phyloP scores from a whole-genome alignment of 1,140 invertebrate species.

The honey bee (Apis mellifera) region DNA sequence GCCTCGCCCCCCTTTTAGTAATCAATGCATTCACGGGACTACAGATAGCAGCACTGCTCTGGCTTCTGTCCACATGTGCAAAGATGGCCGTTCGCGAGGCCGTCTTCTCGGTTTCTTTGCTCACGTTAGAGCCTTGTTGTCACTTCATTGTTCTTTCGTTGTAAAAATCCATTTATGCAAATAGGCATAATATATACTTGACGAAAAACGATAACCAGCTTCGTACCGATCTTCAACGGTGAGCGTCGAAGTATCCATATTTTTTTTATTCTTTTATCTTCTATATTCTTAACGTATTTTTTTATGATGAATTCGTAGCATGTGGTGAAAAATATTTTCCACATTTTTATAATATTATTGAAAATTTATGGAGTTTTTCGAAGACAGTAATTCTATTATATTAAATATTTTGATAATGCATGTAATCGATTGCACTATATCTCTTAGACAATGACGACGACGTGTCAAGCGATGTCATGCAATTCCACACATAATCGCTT shows the following conservation, averaged over 20 bases:
- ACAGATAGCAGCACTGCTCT: conserved; percentile 68
- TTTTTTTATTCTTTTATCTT: conserved; percentile 23
- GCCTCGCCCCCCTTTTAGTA: conserved; percentile 65
- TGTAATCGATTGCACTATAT: conserved; percentile 16
- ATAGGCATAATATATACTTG: neutral
- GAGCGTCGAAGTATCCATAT: conserved; percentile 35
- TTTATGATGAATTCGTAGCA: conserved; percentile 21
- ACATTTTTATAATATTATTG: too few species aligned
- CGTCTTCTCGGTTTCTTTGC: conserved; percentile 50
- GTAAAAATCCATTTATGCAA: conserved; percentile 20
- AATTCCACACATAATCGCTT: conserved; percentile 52
- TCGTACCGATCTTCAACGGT: conserved; percentile 40
- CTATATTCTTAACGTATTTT: conserved; percentile 16
- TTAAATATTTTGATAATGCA: conserved; percentile 22
- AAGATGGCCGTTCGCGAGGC: conserved; percentile 72
- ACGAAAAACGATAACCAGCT: conserved; percentile 18
- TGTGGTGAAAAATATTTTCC: conserved; percentile 21
- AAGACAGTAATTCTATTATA: neutral
- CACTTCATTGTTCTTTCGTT: conserved; percentile 15
- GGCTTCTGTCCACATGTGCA: conserved; percentile 74
- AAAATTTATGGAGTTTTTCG: neutral
- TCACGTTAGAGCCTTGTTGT: conserved; percentile 41
- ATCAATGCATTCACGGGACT: conserved; percentile 55
- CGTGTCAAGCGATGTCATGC: conserved; percentile 51
- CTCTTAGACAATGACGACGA: conserved; percentile 30